Evolutionary conservation across 2,888 invertebrate genomes (phyloP).

Genomic region (Torymus texanus): DNA sequence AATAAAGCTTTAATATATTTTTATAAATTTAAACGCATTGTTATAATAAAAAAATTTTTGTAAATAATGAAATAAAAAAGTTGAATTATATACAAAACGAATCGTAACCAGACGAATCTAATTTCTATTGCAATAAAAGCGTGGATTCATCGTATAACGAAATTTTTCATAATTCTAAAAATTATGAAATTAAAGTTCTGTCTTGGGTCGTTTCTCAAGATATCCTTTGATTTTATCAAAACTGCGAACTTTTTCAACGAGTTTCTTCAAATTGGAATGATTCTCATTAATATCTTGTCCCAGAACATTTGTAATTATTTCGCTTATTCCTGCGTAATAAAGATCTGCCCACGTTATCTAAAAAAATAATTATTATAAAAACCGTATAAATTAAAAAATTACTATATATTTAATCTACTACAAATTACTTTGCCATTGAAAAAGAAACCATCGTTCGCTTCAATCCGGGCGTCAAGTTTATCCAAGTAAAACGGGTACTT

Average conservation of each 20-base stretch:
- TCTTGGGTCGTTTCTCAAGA: constrained; percentile 68
- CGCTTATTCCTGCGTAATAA: constrained; percentile 71
- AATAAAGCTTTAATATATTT: no score
- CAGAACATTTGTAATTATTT: constrained; percentile 68
- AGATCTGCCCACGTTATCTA: constrained; percentile 77
- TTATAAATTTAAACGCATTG: no score
- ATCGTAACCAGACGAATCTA: no score
- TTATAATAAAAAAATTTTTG: no score
- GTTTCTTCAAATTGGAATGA: constrained; percentile 74
- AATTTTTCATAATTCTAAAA: no score
- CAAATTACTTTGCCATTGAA: constrained; percentile 67
- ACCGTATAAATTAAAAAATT: not conserved
- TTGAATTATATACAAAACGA: no score
- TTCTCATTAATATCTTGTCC: constrained; percentile 70
- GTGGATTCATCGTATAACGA: no score
- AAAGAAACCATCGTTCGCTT: constrained; percentile 68
- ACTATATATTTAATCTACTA: not conserved
- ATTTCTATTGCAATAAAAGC: no score
- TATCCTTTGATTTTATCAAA: constrained; percentile 75
- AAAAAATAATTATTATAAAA: constrained; percentile 52
- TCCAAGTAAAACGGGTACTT: constrained; percentile 63
- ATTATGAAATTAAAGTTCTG: constrained; percentile 31
- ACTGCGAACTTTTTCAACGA: constrained; percentile 71
- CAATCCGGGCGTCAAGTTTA: constrained; percentile 66
- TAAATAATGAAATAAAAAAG: no score